phyloP scores from a whole-genome alignment of 1,140 invertebrate genomes.

The Drosophila sulfurigaster region DNA sequence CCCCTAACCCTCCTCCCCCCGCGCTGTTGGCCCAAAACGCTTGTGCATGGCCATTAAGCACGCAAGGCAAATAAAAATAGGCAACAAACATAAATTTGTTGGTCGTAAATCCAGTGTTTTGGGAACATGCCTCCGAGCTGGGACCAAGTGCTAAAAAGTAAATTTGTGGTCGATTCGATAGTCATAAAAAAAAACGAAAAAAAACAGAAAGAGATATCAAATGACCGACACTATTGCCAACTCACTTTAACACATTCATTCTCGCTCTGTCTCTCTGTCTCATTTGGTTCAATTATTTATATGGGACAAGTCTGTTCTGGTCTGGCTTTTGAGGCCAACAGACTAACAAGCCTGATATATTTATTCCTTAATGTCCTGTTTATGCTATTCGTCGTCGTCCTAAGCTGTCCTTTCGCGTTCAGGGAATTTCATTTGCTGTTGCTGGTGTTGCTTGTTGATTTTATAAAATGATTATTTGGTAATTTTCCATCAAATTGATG shows the following conservation, averaged over 20 bases:
- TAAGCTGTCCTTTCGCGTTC: slow-evolving; percentile 16
- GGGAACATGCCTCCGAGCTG: slow-evolving; percentile 60
- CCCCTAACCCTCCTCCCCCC: neutral
- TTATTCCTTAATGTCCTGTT: slow-evolving; percentile 78
- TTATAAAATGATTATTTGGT: slow-evolving; percentile 76
- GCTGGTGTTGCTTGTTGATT: slow-evolving; percentile 45
- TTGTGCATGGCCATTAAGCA: slow-evolving; percentile 71
- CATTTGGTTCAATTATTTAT: slow-evolving; percentile 45
- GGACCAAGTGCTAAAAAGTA: slow-evolving; percentile 83
- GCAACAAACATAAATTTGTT: slow-evolving; percentile 83
- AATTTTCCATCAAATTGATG: slow-evolving; percentile 62
- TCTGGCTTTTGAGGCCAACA: slow-evolving; percentile 15
- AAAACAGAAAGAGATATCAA: slow-evolving; percentile 34
- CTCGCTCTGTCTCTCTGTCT: slow-evolving; percentile 12
- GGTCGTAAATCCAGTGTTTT: slow-evolving; percentile 77
- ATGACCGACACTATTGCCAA: slow-evolving; percentile 24
- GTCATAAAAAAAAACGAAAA: slow-evolving; percentile 57
- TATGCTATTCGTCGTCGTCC: slow-evolving; percentile 54
- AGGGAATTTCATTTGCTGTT: slow-evolving; percentile 45
- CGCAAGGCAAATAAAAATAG: slow-evolving; percentile 83
- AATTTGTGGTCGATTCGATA: slow-evolving; percentile 83
- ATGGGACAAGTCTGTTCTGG: slow-evolving; percentile 29
- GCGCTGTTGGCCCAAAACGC: neutral
- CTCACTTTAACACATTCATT: slow-evolving; percentile 23
- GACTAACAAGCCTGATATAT: slow-evolving; percentile 61